Conservation (phyloP, 1,140 invertebrate species). For the Nasonia vitripennis region DNA sequence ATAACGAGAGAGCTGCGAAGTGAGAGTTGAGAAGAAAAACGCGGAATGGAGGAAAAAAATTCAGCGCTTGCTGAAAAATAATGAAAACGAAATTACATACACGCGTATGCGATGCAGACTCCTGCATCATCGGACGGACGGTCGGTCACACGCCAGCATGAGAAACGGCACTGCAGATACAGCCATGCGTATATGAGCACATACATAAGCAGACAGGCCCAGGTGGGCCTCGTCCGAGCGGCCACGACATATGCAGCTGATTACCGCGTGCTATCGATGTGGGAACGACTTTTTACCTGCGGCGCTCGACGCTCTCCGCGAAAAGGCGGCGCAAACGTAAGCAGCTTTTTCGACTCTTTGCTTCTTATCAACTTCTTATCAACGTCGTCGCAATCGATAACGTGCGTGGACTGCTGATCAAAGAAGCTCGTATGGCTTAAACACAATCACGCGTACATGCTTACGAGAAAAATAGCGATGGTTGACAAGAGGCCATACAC, state of each 20-base stretch:
- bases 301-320: background rate
- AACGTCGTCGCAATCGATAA: no score
- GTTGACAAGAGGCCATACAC: no score
- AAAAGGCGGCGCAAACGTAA: background rate
- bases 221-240: constrained; percentile 64
- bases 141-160: constrained; percentile 57
- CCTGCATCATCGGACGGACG: constrained; percentile 54
- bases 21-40: background rate
- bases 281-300: constrained; percentile 58
- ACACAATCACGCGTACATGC: background rate
- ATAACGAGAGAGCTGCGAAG: background rate
- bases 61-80: constrained; percentile 50
- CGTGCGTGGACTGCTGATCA: no score
- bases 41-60: background rate
- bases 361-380: no score
- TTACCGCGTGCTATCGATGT: constrained; percentile 67
- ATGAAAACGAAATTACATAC: constrained; percentile 61
- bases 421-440: background rate
- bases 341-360: background rate
- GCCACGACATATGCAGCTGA: constrained; percentile 68
- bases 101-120: background rate
- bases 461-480: no score
- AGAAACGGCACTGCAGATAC: constrained; percentile 62
- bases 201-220: constrained; percentile 52
- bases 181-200: background rate